Evolutionary conservation across 2,113 vertebrate genomes (phyloP), one percentile per base, ranked within the genome.

Genomic region (Corydoras maculifer): DNA sequence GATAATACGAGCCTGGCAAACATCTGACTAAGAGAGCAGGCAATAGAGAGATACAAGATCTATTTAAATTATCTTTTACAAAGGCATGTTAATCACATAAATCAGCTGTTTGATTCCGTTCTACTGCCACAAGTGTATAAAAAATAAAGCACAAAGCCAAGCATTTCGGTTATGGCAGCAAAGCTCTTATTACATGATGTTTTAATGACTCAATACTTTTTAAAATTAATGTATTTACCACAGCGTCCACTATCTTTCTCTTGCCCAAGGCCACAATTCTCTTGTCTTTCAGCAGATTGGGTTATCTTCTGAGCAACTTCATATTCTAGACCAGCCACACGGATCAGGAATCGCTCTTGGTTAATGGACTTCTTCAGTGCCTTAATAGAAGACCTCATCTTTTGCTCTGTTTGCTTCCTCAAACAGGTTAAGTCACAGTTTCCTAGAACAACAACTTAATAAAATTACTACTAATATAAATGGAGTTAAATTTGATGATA

Each of bases 341-440:
- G 90, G 62, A 98, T 93, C 78, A 98, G 90, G 85, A 99, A 98
- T 32, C 94, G 88, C 81, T 98, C 96, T 88, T 99, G 96, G 85
- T 97, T 97, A 81, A 98, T 97, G 82, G 96, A 98, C 77, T 98
- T 99, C 75, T 94, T 94, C 80, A 99, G 89, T 75, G 94, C 92
- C 84, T 96, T 98, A 85, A 98, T 91, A 63, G 94, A 93, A 0
- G 92, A 92, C 78, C 96, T 97, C 58, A 98, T 89, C 80, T 95
- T 92, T 50, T 92, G 91, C 83, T 99, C 97, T 87, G 95, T 93
- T 11, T 91, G 88, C 85, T 95, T 94, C 11, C 94, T 86, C 77
- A 96, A 87, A 84, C 97, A 98, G 77, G 89, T 89, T 59, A 95
- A 86, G 79, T 93, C 95, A 79, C 97, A 99, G 80, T 88, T 88